Base-by-base conservation (phyloP, 1,140 invertebrate genomes). In the Hermetia illucens region DNA sequence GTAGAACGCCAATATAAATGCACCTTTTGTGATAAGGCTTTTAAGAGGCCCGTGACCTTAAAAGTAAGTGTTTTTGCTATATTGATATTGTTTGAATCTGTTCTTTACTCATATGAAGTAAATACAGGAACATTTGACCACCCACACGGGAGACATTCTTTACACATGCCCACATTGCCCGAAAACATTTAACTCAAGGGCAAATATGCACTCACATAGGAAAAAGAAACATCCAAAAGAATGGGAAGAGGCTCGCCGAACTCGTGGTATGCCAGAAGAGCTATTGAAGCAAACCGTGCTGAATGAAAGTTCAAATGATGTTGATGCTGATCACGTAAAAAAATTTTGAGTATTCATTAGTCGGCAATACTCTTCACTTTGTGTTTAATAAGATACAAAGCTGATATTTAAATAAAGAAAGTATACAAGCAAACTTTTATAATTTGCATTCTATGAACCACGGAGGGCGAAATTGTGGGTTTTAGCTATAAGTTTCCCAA, bases 111-210 rank as follows among this genome's bases (percentile, higher is more conserved):
- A 9, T 25, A 19, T n/a, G 13, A 21, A 40, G 9, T 24, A 5
- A 5, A 25, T 48, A 31, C 29, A 59, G 47, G 57, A 60, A 32
- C 57, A 60, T 33, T 46, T 59, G 44, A 48, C 55, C 5, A 56
- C 55, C 2, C 56, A 59, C n/a, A 56, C 49, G 0, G 55, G 55
- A 1, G 52, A 55, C 33, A 46, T 48, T 5, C 21, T 58, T 9
- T 59, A 58, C 32, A 55, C 53, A n/a, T 59, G 56, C 34, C 49
- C 53, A 3, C 51, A 55, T 24, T 59, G 56, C 27, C 47, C 55
- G 5, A 47, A 53, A 38, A 58, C 54, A 5, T 58, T 58, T 36
- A 57, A 54, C 22, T 56, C 52, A 2, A 57, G 51, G 34, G 52
- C 53, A 1, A 59, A 58, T 17, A 56, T 59, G 56, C 52, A 59